A percentile compares a stretch with the other conserved stretches of the same genome.
These are phyloP conservation scores for Xenus cinereus DNA, from an alignment of 2,113 vertebrate genomes.

Conservation along the genomic window DNA sequence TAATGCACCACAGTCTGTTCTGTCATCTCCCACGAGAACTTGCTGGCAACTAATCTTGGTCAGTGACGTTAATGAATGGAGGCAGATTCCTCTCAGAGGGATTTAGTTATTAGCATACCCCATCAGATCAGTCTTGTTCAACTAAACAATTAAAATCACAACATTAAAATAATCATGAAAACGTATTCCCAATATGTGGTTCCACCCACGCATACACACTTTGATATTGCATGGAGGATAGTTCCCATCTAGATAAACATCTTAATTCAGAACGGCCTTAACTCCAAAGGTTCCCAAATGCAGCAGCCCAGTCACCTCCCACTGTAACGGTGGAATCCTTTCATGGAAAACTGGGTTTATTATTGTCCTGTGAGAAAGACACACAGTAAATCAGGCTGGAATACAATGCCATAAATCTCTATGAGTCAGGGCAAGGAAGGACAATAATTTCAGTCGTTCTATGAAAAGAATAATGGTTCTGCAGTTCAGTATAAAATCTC, in stretches of 20 bases:
- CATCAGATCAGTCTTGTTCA: conserved; percentile 24
- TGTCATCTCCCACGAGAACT: not conserved
- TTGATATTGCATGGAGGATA: not conserved
- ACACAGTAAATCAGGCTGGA: conserved; percentile 2
- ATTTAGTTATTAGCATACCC: not conserved
- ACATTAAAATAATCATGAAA: conserved; percentile 27
- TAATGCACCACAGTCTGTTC: not conserved
- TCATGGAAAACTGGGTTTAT: not conserved
- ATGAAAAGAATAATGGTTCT: not conserved
- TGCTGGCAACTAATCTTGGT: conserved; percentile 3
- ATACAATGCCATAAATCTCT: not conserved
- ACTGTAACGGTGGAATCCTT: not conserved
- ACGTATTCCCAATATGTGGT: not conserved
- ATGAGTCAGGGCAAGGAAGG: not conserved
- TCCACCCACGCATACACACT: not conserved
- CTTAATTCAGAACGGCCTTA: not conserved
- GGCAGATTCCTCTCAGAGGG: conserved; percentile 1
- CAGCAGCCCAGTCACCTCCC: not conserved
- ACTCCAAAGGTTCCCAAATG: not conserved
- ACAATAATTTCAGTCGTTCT: not conserved
- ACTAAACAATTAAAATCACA: conserved; percentile 47
- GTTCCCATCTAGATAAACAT: not conserved
- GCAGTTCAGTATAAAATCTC: not conserved
- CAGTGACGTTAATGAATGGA: not conserved
- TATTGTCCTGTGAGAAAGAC: not conserved